Percentiles rank a stretch among this genome's conserved stretches.
Conservation (phyloP, 2,113 vertebrate genomes). For the Tamias sibiricus region DNA sequence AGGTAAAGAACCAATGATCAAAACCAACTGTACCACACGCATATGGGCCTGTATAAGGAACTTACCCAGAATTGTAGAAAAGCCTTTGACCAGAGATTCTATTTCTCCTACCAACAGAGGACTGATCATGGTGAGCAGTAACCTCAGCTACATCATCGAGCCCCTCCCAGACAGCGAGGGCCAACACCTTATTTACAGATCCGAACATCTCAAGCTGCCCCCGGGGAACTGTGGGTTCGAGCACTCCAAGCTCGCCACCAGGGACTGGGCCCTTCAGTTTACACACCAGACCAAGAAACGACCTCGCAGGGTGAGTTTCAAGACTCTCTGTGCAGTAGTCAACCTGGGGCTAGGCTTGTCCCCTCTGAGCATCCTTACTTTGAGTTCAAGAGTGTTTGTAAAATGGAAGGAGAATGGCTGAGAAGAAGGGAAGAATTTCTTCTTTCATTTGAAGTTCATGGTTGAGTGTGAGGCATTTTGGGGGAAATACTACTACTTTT, state of each 20-base stretch:
- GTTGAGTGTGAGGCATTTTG: background rate
- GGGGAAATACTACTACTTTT: background rate
- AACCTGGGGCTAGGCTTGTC: background rate
- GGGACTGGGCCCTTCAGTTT: conserved; percentile 85
- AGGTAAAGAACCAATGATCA: background rate
- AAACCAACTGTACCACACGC: background rate
- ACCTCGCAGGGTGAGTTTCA: conserved; percentile 88
- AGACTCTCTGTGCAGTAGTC: background rate
- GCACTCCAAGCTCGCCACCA: conserved; percentile 53
- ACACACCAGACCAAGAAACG: conserved; percentile 82
- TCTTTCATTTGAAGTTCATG: conserved; percentile 33
- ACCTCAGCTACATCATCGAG: conserved; percentile 94
- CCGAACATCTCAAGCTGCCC: conserved; percentile 88
- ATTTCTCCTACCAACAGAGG: conserved; percentile 89
- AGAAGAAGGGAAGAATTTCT: background rate
- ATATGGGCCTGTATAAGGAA: background rate
- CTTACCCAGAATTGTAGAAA: background rate
- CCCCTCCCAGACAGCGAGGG: conserved; percentile 85
- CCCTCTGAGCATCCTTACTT: background rate
- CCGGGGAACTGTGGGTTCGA: conserved; percentile 88
- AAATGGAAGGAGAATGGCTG: background rate
- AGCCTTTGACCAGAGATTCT: conserved; percentile 56
- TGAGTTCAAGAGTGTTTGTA: conserved; percentile 15
- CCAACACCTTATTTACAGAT: conserved; percentile 92
- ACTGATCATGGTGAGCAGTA: conserved; percentile 91